Evolutionary conservation across 2,113 vertebrate genomes (phyloP), one percentile per base, ranked within the genome.

Genomic region (Barbus barbus): DNA sequence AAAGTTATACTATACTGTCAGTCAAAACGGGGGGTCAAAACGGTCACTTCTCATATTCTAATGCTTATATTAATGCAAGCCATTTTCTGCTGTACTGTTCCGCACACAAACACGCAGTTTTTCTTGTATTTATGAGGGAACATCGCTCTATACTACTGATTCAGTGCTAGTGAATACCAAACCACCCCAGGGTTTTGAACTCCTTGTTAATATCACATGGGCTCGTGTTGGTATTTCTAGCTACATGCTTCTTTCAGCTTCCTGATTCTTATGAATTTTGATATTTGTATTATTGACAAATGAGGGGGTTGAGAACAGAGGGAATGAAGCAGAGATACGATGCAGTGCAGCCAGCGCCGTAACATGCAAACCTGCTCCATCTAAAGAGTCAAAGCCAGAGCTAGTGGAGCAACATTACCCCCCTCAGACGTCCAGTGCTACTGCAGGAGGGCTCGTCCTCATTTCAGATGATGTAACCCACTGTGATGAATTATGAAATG

Each of bases 401-500:
- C 20, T 13, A 0, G 13, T 84, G 76, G 86, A 84, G 65, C 80
- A 71, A 65, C 53, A 84, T 75, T 33, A 46, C 53, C 86, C 80
- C 74, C 44, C 44, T 38, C 65, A 82, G 83, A 53, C 18, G 31
- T 36, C 8, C 13, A 22, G 73, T 1, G 44, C 14, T 22, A 78
- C 7, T 60, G 16, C 51, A 58, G 14, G 61, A 78, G 44, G 41
- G 46, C 67, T 41, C 69, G 14, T 53, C 65, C 73, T 13, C 31
- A 22, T 24, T 24, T 31, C n/a, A 28, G 22, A 82, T 85, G 85
- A 80, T 81, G 73, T 82, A 88, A 87, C 48, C 44, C 84, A 36
- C 65, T 51, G 78, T 76, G 83, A 86, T 85, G 78, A 78, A 84
- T 88, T 78, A 87, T 86, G 86, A 87, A 89, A 85, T 76, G 67